Evolutionary conservation across 2,797 vertebrate genomes (phyloP).

Genomic region (Pipistrellus nathusii): DNA sequence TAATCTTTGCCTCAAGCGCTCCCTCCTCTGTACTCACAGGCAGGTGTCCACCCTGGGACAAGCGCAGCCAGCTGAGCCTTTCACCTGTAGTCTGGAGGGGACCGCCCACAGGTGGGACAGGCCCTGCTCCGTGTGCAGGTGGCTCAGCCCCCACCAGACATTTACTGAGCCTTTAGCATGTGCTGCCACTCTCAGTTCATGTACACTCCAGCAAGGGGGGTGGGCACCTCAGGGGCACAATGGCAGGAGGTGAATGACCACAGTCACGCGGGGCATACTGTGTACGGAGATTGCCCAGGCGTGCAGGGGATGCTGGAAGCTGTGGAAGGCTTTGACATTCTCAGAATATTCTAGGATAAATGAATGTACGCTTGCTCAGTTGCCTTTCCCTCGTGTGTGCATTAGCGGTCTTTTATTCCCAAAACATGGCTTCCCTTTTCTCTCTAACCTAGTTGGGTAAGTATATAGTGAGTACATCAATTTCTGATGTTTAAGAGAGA

Average conservation of each 20-base stretch:
- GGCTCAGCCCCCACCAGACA: neutral
- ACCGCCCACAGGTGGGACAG: neutral
- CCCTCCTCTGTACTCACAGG: neutral
- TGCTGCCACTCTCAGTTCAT: neutral
- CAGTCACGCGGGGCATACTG: rapidly evolving
- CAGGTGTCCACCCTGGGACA: neutral
- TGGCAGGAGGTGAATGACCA: neutral
- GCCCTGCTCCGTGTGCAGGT: rapidly evolving
- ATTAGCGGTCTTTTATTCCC: neutral
- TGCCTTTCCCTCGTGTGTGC: neutral
- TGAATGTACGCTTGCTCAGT: neutral
- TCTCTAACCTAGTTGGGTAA: neutral
- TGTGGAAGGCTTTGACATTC: no score
- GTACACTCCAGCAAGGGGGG: neutral
- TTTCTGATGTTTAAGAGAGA: neutral
- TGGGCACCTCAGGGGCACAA: rapidly evolving
- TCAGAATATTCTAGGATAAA: neutral
- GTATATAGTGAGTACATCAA: neutral
- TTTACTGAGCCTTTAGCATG: neutral
- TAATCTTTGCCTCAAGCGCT: neutral
- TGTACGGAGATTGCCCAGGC: neutral
- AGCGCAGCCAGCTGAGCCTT: neutral
- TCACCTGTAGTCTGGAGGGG: neutral
- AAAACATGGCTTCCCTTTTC: neutral
- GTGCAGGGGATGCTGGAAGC: neutral